Base-by-base conservation (phyloP, 2,797 vertebrate genomes). In the Florisuga fusca region DNA sequence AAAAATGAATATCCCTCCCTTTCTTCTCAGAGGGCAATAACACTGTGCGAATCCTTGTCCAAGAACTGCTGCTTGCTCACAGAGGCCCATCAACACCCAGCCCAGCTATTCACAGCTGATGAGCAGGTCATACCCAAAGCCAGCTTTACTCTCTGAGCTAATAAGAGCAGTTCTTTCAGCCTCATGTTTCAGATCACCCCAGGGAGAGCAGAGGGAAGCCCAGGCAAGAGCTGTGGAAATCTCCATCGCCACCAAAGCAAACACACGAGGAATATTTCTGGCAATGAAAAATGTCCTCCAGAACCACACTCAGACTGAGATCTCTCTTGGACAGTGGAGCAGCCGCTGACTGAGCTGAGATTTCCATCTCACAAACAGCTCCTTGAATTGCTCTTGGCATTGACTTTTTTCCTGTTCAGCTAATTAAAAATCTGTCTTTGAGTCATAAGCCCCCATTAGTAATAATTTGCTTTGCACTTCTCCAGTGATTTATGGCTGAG, bases 381-480 rank as follows among this genome's bases (percentile, higher is more conserved):
- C 90, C 89, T 92, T 92, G 87, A 89, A 93, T 89, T 90, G 91
- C 94, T 95, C 88, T 96, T 95, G 90, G 95, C 94, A 89, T 89
- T 93, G 94, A 67, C 90, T 96, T 94, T 93, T 95, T 95, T 23
- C 92, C 87, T 86, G 79, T 91, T 97, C 91, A 91, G 92, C 95
- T 96, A 96, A 96, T 97, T 96, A 96, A 96, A 93, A 95, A 95
- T 95, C 93, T 93, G 95, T 93, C 95, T 94, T 95, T 91, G 93
- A 94, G 91, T 96, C 95, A 94, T 95, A 95, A 96, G 87, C 91
- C 94, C 91, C 92, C 94, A 93, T 94, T 96, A 93, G 93, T 92
- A 96, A 96, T 95, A 93, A 96, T 97, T 95, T 97, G 93, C 94
- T 95, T 90, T 96, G 93, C 94, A 94, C 91, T 96, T 93, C 94